These are phyloP conservation scores for Cinclus cinclus DNA, from an alignment of 2,113 vertebrate genomes.

Conservation along the genomic window DNA sequence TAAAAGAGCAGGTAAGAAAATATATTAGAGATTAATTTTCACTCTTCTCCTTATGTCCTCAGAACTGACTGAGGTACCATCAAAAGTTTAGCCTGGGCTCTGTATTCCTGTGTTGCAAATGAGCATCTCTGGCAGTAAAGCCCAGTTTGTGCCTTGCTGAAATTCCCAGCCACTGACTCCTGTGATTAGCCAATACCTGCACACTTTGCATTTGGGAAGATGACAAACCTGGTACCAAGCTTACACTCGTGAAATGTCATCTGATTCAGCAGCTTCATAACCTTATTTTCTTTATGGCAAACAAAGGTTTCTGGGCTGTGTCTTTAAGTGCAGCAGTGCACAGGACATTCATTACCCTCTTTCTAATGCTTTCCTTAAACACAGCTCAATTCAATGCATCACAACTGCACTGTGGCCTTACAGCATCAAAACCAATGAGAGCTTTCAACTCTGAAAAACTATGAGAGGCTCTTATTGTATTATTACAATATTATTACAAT, in stretches of 20 bases:
- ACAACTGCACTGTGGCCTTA: conserved; percentile 47
- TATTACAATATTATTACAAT: too few species aligned
- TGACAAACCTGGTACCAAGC: background rate
- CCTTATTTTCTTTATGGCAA: background rate
- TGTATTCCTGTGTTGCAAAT: background rate
- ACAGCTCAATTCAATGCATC: background rate
- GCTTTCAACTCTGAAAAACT: conserved; percentile 51
- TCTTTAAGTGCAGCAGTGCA: background rate
- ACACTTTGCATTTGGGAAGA: background rate
- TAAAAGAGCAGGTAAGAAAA: background rate
- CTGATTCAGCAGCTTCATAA: background rate
- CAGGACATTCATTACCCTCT: background rate
- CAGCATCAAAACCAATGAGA: conserved; percentile 18
- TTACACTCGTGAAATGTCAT: background rate
- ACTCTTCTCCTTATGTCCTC: background rate
- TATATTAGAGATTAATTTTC: background rate
- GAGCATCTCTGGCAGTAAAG: background rate
- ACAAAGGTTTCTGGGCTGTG: background rate
- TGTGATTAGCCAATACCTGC: background rate
- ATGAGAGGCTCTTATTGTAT: background rate
- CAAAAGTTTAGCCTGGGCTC: background rate
- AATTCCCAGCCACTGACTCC: background rate
- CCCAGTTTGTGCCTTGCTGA: background rate
- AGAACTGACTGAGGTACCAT: background rate
- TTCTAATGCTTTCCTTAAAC: background rate